Percentiles rank a stretch among this genome's conserved stretches.
Evolutionary conservation across 2,113 vertebrate species (phyloP).

Genomic region (Illadopsis cleaveri): DNA sequence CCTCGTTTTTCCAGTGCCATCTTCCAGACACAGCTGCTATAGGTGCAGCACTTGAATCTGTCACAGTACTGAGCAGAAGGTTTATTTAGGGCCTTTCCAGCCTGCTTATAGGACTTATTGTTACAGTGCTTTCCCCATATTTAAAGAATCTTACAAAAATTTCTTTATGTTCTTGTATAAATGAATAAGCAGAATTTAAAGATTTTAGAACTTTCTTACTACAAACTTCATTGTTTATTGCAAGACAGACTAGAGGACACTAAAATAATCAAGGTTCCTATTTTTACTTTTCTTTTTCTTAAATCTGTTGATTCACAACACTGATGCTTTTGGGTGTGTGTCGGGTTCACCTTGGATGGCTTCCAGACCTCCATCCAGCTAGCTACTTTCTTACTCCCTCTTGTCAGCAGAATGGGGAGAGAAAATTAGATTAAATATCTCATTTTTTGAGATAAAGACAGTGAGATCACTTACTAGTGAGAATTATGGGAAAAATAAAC

Average conservation of each 20-base stretch:
- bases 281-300: background rate
- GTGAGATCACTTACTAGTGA: background rate
- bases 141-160: background rate
- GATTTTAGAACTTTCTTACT: background rate
- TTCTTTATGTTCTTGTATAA: background rate
- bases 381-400: background rate
- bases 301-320: background rate
- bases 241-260: background rate
- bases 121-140: background rate
- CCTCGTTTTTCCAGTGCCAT: background rate
- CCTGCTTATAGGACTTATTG: background rate
- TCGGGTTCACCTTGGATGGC: background rate
- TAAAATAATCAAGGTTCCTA: background rate
- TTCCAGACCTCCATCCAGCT: background rate
- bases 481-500: background rate
- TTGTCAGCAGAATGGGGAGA: fast-evolving
- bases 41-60: background rate
- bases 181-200: background rate
- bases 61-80: background rate
- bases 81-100: background rate
- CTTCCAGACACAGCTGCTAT: background rate
- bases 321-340: background rate
- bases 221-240: background rate
- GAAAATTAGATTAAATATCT: background rate
- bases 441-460: background rate